Percentiles rank a stretch among this genome's conserved stretches.
Evolutionary conservation across 2,888 invertebrate species (phyloP).

Genomic region (Cheilosia vernalis): DNA sequence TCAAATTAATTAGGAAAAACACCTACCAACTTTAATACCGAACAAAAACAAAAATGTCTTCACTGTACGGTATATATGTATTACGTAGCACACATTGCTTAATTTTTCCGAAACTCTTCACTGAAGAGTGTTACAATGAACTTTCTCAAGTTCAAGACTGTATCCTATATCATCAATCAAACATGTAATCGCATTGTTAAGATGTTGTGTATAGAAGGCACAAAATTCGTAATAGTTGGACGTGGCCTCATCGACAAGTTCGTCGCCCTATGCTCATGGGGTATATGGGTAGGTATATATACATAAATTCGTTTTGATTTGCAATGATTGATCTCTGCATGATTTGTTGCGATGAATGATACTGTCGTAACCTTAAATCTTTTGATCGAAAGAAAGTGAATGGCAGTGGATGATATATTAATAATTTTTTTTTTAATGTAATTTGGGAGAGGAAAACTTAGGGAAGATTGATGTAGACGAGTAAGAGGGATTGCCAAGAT

Average conservation of each 20-base stretch:
- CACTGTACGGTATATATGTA: neutral
- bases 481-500: too few species aligned
- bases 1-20: too few species aligned
- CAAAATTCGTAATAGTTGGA: neutral
- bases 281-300: neutral
- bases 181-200: neutral
- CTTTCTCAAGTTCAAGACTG: conserved; percentile 34
- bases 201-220: neutral
- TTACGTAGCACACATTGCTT: neutral
- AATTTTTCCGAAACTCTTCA: neutral
- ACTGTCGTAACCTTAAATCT: neutral
- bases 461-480: too few species aligned
- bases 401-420: neutral
- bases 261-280: neutral
- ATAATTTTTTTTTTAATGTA: too few species aligned
- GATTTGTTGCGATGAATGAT: neutral
- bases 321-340: neutral
- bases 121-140: conserved; percentile 36
- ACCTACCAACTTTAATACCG: too few species aligned
- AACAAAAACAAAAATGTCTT: neutral
- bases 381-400: neutral
- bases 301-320: neutral
- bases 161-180: neutral
- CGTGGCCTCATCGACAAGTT: neutral
- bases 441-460: too few species aligned